Percentiles rank a stretch among this genome's conserved stretches.
phyloP scores from a whole-genome alignment of 2,888 invertebrate genomes.

The Lissonota sp. region DNA sequence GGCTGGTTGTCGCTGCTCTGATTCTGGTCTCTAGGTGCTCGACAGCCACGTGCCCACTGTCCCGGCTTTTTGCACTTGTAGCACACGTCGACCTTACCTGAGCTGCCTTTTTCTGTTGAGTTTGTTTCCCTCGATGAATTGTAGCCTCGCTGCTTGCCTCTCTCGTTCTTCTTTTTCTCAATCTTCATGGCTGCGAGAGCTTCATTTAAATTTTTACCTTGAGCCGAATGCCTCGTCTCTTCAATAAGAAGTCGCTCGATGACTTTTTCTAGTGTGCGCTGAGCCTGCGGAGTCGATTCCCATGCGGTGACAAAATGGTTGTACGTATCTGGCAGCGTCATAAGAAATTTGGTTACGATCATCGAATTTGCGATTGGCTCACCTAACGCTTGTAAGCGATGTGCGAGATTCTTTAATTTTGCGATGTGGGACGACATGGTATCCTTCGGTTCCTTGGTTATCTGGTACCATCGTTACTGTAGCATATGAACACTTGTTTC shows the following conservation, averaged over 20 bases:
- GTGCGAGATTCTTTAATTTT: conserved; percentile 65
- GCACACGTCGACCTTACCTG: conserved; percentile 39
- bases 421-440: conserved; percentile 67
- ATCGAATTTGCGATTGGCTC: conserved; percentile 53
- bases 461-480: conserved; percentile 65
- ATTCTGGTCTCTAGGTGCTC: conserved; percentile 1
- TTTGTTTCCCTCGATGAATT: conserved; percentile 2
- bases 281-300: conserved; percentile 45
- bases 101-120: neutral
- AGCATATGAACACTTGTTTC: conserved; percentile 60
- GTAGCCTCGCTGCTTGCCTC: too few species aligned
- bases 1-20: conserved; percentile 22
- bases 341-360: conserved; percentile 53
- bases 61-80: conserved; percentile 48
- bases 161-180: too few species aligned
- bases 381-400: conserved; percentile 50
- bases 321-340: conserved; percentile 53
- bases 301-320: conserved; percentile 53
- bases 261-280: conserved; percentile 36
- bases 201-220: conserved; percentile 15
- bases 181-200: conserved; percentile 37
- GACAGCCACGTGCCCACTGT: conserved; percentile 55
- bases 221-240: conserved; percentile 38
- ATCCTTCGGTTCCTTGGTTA: conserved; percentile 58
- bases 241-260: conserved; percentile 43